Conservation (phyloP, 2,113 vertebrate species). For the Pimephales promelas region DNA sequence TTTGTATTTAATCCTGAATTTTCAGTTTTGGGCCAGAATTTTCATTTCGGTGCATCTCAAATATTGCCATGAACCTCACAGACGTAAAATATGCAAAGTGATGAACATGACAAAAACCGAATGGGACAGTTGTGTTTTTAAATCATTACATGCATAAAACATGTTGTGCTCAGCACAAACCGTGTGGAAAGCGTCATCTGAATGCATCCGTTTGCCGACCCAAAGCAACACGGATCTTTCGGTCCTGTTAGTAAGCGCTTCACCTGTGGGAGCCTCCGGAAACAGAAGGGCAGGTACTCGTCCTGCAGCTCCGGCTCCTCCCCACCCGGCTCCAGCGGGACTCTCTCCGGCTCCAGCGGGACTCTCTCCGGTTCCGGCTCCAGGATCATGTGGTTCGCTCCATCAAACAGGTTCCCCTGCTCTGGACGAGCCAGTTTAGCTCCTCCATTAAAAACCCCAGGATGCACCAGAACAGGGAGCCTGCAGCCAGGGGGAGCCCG, state of each 20-base stretch:
- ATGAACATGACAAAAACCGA: too few relatives aligned
- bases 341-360: conserved; percentile 63
- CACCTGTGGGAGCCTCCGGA: conserved; percentile 79
- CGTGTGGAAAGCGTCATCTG: neutral
- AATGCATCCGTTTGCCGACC: neutral
- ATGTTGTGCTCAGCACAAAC: too few relatives aligned
- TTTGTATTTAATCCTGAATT: too few relatives aligned
- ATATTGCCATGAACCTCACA: too few relatives aligned
- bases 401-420: conserved; percentile 48
- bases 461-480: conserved; percentile 82
- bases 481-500: conserved; percentile 83
- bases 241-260: neutral
- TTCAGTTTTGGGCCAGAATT: too few relatives aligned
- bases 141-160: too few relatives aligned
- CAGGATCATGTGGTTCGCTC: conserved; percentile 58
- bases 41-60: too few relatives aligned
- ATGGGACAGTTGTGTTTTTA: too few relatives aligned
- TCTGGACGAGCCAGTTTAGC: conserved; percentile 67
- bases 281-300: conserved; percentile 80
- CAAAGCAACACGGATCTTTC: neutral
- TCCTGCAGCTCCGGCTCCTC: conserved; percentile 87
- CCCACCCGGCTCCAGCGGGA: conserved; percentile 77
- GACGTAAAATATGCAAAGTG: too few relatives aligned
- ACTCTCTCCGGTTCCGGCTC: conserved; percentile 63
- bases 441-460: conserved; percentile 62